Conservation (phyloP, 1,140 invertebrate genomes). For the Brachystomella parvula region DNA sequence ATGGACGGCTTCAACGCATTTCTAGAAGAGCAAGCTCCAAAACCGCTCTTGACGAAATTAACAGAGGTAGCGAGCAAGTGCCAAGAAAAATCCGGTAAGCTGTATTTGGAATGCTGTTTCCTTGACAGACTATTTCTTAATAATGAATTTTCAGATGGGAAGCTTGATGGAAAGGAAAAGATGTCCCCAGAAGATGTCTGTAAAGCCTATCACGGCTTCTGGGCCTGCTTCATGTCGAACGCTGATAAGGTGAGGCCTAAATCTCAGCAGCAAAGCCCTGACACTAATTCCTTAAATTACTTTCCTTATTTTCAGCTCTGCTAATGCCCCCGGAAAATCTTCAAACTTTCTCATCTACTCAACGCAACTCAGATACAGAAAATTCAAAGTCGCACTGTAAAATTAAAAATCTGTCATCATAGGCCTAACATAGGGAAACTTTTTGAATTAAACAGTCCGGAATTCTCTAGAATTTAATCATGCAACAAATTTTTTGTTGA, state of each 20-base stretch:
- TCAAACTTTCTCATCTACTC: no score
- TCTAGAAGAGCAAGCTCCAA: slow-evolving; percentile 19
- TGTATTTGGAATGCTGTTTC: no score
- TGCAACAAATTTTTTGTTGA: no score
- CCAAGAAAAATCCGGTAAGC: slow-evolving; percentile 5
- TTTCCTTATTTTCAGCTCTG: not conserved
- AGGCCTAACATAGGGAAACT: no score
- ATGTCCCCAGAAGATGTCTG: not conserved
- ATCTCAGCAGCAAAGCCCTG: no score
- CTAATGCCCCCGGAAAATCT: slow-evolving; percentile 1
- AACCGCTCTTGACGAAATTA: slow-evolving; percentile 6
- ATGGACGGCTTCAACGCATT: slow-evolving; percentile 14
- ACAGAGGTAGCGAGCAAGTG: slow-evolving; percentile 10
- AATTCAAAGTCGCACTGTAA: no score
- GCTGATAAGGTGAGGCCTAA: not conserved
- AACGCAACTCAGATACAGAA: not conserved
- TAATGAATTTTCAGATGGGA: no score
- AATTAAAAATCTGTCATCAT: no score
- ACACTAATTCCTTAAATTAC: not conserved
- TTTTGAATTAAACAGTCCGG: no score
- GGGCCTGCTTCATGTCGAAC: not conserved
- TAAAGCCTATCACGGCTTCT: not conserved
- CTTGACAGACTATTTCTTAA: no score
- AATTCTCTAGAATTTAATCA: no score
- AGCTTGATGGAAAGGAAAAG: not conserved